phyloP scores from a whole-genome alignment of 2,797 vertebrate species.

The Sebastes vulpes region DNA sequence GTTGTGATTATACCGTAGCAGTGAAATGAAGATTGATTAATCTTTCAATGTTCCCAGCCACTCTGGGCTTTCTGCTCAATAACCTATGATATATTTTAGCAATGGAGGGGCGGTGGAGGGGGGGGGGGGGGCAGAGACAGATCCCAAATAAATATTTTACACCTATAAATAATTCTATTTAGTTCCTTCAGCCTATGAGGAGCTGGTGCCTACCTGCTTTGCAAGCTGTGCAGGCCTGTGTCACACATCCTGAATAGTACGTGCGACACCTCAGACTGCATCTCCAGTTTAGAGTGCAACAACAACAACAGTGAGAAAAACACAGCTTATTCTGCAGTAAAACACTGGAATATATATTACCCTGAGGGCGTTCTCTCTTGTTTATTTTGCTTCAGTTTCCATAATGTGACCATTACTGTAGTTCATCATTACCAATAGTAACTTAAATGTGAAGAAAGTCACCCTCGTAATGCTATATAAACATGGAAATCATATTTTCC shows the following conservation, averaged over 20 bases:
- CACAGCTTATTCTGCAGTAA: conserved; percentile 50
- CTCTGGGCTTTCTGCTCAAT: conserved; percentile 42
- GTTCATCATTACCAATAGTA: conserved; percentile 50
- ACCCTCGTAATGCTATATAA: conserved; percentile 34
- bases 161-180: conserved; percentile 83
- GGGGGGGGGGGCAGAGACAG: conserved; percentile 38
- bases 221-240: conserved; percentile 62
- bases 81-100: conserved; percentile 65
- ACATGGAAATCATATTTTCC: conserved; percentile 41
- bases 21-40: conserved; percentile 35
- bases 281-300: conserved; percentile 52
- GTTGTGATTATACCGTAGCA: background rate
- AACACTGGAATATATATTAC: conserved; percentile 55
- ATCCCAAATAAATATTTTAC: conserved; percentile 82
- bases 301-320: conserved; percentile 62
- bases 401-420: conserved; percentile 63
- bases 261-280: conserved; percentile 43
- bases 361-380: conserved; percentile 31
- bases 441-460: conserved; percentile 44
- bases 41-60: conserved; percentile 42
- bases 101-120: conserved; percentile 11
- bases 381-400: conserved; percentile 60
- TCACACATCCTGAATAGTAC: conserved; percentile 53
- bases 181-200: conserved; percentile 65
- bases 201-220: conserved; percentile 62